Evolutionary conservation across 64 coral and sea anemone species (phyloP).

Genomic region (Porites lutea): DNA sequence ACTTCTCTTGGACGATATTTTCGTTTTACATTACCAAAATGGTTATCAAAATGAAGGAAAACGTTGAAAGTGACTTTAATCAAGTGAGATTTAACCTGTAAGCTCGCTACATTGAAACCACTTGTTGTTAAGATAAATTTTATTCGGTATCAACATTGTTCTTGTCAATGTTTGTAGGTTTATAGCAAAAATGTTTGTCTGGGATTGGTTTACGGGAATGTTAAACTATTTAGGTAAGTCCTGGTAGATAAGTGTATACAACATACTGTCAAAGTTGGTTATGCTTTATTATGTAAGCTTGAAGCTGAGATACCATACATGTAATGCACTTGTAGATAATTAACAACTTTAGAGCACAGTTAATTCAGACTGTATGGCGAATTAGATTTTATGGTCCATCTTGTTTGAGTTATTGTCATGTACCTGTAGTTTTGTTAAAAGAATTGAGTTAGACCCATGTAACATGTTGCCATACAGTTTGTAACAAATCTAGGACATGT

Average conservation of each 20-base stretch:
- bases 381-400: no score
- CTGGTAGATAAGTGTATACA: no score
- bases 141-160: not conserved
- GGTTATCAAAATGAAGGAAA: not conserved
- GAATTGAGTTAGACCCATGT: no score
- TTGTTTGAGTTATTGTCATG: no score
- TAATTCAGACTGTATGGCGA: no score
- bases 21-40: not conserved
- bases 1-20: not conserved
- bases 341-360: not conserved
- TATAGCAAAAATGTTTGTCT: conserved; percentile 92
- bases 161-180: conserved; percentile 57
- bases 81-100: conserved; percentile 4
- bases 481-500: no score
- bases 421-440: no score
- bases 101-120: not conserved
- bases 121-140: not conserved
- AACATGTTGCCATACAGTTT: no score
- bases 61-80: not conserved
- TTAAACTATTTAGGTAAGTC: conserved; percentile 90
- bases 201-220: conserved; percentile 94
- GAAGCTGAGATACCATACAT: not conserved
- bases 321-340: not conserved
- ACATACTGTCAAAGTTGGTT: not conserved
- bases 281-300: not conserved